Percentiles rank a stretch among this genome's conserved stretches.
Evolutionary conservation across 2,888 invertebrate species (phyloP).

Genomic region (Synergus japonicus): DNA sequence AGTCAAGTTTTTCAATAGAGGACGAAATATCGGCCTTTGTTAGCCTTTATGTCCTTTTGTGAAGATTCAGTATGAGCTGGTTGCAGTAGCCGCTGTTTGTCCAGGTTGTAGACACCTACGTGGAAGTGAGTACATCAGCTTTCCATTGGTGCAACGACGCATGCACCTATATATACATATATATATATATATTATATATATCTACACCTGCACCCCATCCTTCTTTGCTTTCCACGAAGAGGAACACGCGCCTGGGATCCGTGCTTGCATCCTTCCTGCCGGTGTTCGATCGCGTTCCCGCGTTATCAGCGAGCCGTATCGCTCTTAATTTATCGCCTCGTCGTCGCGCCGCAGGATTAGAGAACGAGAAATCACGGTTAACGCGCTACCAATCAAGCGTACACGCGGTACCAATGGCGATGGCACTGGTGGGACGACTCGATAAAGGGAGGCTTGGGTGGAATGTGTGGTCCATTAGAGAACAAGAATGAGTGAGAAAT

Average conservation of each 20-base stretch:
- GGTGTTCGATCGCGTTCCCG: conserved; percentile 61
- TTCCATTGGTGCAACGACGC: conserved; percentile 30
- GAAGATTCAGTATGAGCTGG: not conserved
- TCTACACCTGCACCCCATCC: conserved; percentile 66
- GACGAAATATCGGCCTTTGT: conserved; percentile 28
- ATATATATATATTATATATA: not conserved
- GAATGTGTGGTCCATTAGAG: conserved; percentile 49
- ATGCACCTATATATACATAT: conserved; percentile 17
- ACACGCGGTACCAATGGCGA: conserved; percentile 49
- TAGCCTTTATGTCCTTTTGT: conserved; percentile 29
- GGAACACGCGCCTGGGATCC: conserved; percentile 63
- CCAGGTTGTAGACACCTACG: conserved; percentile 26
- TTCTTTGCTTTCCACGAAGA: conserved; percentile 65
- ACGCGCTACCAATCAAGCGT: conserved; percentile 66
- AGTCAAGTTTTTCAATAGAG: not conserved
- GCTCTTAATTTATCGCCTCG: conserved; percentile 68
- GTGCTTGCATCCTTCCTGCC: conserved; percentile 55
- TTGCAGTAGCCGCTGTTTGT: conserved; percentile 32
- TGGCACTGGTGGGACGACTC: conserved; percentile 28
- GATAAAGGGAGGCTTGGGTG: conserved; percentile 31
- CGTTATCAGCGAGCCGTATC: conserved; percentile 67
- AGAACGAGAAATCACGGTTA: conserved; percentile 66
- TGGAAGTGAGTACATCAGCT: conserved; percentile 37
- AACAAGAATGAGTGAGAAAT: conserved; percentile 45
- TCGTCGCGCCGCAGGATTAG: conserved; percentile 61